A percentile compares a stretch with the other conserved stretches of the same genome.
These are phyloP conservation scores for Paedocypris micromegethes DNA, from an alignment of 2,797 vertebrate species.

Conservation along the genomic window DNA sequence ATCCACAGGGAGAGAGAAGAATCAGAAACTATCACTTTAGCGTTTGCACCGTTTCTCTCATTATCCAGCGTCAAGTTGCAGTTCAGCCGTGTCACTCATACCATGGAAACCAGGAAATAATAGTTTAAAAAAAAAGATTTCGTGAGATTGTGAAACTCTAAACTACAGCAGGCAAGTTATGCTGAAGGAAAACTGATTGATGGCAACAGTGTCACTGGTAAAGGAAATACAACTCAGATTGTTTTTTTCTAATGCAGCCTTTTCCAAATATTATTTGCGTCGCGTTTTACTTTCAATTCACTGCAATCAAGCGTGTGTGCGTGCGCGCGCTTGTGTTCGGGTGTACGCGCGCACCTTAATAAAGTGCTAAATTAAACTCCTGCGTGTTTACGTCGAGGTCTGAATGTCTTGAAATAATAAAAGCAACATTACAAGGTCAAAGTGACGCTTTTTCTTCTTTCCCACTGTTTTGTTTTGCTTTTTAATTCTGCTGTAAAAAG, in stretches of 20 bases:
- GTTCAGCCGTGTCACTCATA: slow-evolving; percentile 37
- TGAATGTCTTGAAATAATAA: neutral
- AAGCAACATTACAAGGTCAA: neutral
- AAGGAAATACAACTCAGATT: no score
- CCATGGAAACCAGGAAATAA: neutral
- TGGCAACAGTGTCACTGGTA: neutral
- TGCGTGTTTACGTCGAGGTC: neutral
- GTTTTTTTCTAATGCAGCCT: neutral
- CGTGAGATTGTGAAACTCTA: neutral
- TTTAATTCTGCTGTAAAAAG: slow-evolving; percentile 26
- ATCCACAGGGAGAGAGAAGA: slow-evolving; percentile 75
- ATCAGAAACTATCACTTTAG: slow-evolving; percentile 90
- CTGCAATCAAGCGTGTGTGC: neutral
- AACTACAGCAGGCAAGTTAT: neutral
- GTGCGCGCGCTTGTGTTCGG: no score
- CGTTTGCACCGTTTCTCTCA: slow-evolving; percentile 91
- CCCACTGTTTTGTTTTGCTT: slow-evolving; percentile 3
- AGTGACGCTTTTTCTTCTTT: slow-evolving; percentile 1
- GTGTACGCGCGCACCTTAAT: no score
- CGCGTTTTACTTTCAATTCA: neutral
- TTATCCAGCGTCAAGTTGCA: slow-evolving; percentile 77
- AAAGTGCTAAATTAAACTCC: slow-evolving; percentile 3
- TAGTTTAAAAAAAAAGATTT: neutral
- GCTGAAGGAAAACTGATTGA: neutral
- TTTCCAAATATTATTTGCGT: neutral